These are phyloP conservation scores for Argyresthia albistria DNA, from an alignment of 2,888 invertebrate species.

Conservation along the genomic window DNA sequence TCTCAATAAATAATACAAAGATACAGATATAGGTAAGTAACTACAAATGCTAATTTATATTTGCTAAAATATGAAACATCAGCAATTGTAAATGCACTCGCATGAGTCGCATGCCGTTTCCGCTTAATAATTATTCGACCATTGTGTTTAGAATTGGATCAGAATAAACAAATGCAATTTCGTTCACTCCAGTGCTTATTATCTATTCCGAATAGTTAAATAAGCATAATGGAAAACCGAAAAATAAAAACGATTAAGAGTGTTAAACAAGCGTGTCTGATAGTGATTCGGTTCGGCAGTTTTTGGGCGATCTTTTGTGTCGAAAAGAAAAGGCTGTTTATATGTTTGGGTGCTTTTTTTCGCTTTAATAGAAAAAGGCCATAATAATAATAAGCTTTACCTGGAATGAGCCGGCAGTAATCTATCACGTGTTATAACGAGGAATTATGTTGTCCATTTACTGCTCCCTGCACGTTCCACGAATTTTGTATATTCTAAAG, in stretches of 20 bases:
- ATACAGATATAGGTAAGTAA: no score
- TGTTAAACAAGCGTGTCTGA: slow-evolving; percentile 67
- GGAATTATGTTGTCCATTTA: slow-evolving; percentile 44
- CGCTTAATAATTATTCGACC: not conserved
- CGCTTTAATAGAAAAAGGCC: slow-evolving; percentile 28
- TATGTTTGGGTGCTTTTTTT: slow-evolving; percentile 50
- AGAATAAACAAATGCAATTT: slow-evolving; percentile 29
- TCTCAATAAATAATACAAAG: no score
- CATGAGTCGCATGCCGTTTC: no score
- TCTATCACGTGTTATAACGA: slow-evolving; percentile 62
- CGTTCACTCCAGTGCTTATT: slow-evolving; percentile 56
- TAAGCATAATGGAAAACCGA: slow-evolving; percentile 30
- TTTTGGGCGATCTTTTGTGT: slow-evolving; percentile 48
- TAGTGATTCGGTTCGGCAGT: slow-evolving; percentile 56
- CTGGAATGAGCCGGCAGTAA: slow-evolving; percentile 41
- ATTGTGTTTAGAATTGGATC: not conserved
- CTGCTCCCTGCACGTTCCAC: slow-evolving; percentile 24
- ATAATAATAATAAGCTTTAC: slow-evolving; percentile 50
- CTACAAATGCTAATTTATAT: no score
- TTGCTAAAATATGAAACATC: not conserved
- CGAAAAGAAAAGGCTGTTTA: slow-evolving; percentile 58
- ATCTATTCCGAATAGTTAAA: slow-evolving; percentile 60
- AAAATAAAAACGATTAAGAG: slow-evolving; percentile 62
- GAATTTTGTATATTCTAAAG: slow-evolving; percentile 15
- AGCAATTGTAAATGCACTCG: not conserved